Evolutionary conservation across 1,140 invertebrate genomes (phyloP), one percentile per base, ranked within the genome.

Genomic region (Octopus bimaculoides): DNA sequence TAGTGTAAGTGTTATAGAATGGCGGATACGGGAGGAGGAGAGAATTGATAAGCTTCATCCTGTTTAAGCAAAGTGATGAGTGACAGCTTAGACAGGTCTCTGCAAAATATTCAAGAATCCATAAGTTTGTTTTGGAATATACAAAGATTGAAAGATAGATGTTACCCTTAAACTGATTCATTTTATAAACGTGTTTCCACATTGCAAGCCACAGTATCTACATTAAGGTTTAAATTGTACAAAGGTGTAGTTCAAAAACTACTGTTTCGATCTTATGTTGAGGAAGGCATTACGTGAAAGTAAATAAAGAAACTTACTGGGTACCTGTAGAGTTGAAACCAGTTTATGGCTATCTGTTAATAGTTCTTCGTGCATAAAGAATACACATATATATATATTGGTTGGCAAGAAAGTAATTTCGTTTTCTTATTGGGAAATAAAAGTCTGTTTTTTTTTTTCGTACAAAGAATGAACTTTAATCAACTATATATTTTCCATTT

Each of bases 41-140:
- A 92, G 96, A 77, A 93, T 98, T 77, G 94, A 95, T 82, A 92
- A 94, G 53, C 92, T 98, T 55, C 96, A 98, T 91, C 97, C 97
- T 5, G 92, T 97, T 41, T 97, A 99, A 88, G 96, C 96, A 52
- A 98, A 98, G 89, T 93, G 95, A 84, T 95, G 95, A 83, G 96
- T 77, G 96, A 98, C 89, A 92, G 95, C 79, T 93, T 98, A 52
- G 97, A 98, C 85, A 93, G 94, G 75, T 96, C 98, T 80, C 93
- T 99, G 61, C 92, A 95, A 52, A 92, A 92, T 80, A 93, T 96
- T 75, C 98, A 99, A 91, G 94, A 95, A 77, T 94, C 93, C 81
- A 96, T 99, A 78, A 94, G 94, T 76, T 94, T 99, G 91, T 97
- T 97, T 88, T 93, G 94, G 71, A 97, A 99, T 90, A 95, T 97